Evolutionary conservation across 2,888 invertebrate species (phyloP).

Genomic region (Philopedon plagiatum): DNA sequence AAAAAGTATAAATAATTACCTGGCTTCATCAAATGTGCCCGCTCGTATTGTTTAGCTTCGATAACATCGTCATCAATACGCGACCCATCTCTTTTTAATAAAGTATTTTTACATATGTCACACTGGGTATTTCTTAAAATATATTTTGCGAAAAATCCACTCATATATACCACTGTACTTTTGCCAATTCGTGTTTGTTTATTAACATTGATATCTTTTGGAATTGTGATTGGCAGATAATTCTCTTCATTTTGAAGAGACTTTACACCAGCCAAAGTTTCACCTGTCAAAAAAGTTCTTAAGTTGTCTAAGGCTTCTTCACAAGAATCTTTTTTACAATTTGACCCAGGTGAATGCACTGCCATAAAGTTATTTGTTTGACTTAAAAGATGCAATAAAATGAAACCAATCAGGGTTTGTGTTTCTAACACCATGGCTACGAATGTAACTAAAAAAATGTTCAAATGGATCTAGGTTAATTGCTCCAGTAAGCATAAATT

Average conservation of each 20-base stretch:
- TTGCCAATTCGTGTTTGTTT: neutral
- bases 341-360: constrained; percentile 34
- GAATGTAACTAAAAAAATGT: constrained; percentile 40
- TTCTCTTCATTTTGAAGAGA: constrained; percentile 4
- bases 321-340: constrained; percentile 40
- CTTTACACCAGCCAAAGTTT: neutral
- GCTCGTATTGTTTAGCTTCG: neutral
- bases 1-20: constrained; percentile 15
- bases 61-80: neutral
- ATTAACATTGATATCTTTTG: neutral
- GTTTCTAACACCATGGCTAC: constrained; percentile 40
- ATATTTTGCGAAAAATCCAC: neutral
- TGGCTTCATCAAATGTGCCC: constrained; percentile 1
- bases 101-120: neutral
- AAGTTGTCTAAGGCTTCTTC: constrained; percentile 39
- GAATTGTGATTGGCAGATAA: neutral
- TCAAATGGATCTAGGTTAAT: constrained; percentile 44
- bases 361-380: constrained; percentile 43
- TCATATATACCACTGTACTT: constrained; percentile 7
- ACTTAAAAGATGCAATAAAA: constrained; percentile 42
- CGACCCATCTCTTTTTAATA: constrained; percentile 17
- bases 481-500: constrained; percentile 34
- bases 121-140: neutral
- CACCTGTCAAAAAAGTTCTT: constrained; percentile 40
- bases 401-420: constrained; percentile 33